Conservation (phyloP, 2,888 invertebrate species). For the Drosophila neonasuta region DNA sequence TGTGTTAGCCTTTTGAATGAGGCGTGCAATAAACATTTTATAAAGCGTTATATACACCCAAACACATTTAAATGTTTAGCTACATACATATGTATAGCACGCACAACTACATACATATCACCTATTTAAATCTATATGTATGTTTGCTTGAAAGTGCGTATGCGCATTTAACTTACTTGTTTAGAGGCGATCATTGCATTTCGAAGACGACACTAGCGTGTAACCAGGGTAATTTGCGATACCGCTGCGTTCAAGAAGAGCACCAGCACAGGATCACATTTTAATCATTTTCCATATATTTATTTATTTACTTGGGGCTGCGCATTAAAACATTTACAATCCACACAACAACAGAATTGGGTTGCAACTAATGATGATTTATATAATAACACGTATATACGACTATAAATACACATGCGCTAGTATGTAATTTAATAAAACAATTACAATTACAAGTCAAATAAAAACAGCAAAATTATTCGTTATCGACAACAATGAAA, state of each 20-base stretch:
- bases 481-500: constrained; percentile 40
- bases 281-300: constrained; percentile 9
- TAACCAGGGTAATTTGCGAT: constrained; percentile 1
- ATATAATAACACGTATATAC: neutral
- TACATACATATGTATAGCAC: neutral
- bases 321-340: constrained; percentile 4
- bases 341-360: constrained; percentile 2
- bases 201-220: neutral
- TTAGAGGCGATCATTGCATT: constrained; percentile 40
- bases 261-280: constrained; percentile 42
- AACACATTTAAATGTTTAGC: too few relatives aligned
- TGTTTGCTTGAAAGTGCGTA: constrained; percentile 13
- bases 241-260: constrained; percentile 2
- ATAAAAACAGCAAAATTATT: constrained; percentile 11
- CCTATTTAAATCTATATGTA: neutral
- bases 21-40: too few relatives aligned
- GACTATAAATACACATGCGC: neutral
- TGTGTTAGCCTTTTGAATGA: neutral
- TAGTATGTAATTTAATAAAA: constrained; percentile 5
- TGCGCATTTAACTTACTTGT: constrained; percentile 65
- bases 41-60: too few relatives aligned
- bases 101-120: neutral
- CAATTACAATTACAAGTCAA: constrained; percentile 4
- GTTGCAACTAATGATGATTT: neutral
- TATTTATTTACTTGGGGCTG: constrained; percentile 18